These are phyloP conservation scores for Periophthalmus magnuspinnatus DNA, from an alignment of 2,797 vertebrate species.

Conservation along the genomic window DNA sequence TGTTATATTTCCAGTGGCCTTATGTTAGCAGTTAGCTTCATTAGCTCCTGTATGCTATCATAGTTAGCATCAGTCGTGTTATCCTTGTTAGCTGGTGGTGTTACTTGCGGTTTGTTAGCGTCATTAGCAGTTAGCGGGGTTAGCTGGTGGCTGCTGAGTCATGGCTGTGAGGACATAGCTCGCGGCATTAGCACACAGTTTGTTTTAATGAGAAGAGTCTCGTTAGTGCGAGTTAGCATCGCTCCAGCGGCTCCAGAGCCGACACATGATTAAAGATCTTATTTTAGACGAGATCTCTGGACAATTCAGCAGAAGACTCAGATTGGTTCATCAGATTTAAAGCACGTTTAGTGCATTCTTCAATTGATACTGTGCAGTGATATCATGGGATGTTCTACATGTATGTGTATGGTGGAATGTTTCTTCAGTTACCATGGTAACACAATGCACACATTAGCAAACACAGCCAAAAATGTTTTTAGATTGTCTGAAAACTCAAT, in stretches of 20 bases:
- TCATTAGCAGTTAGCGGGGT: slow-evolving; percentile 1
- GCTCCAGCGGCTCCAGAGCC: background rate
- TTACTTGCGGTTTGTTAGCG: background rate
- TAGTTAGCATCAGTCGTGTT: background rate
- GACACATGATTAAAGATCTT: slow-evolving; percentile 5
- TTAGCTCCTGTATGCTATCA: background rate
- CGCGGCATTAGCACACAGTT: background rate
- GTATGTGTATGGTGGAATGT: too few relatives aligned
- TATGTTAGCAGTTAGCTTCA: background rate
- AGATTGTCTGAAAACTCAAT: too few relatives aligned
- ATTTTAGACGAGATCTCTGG: background rate
- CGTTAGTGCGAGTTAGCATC: background rate
- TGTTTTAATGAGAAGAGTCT: slow-evolving; percentile 10
- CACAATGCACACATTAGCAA: too few relatives aligned
- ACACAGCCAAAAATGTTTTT: too few relatives aligned
- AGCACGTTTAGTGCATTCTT: background rate
- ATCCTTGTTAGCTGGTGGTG: background rate
- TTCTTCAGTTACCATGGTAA: too few relatives aligned
- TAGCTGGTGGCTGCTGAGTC: slow-evolving; percentile 12
- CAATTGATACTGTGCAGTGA: background rate
- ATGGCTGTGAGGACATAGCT: background rate
- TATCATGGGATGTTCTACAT: too few relatives aligned
- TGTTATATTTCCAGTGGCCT: background rate
- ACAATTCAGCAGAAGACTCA: background rate
- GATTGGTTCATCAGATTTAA: too few relatives aligned